Percentiles rank a stretch among this genome's conserved stretches.
Evolutionary conservation across 2,797 vertebrate genomes (phyloP).

Genomic region (Glossophaga mutica): DNA sequence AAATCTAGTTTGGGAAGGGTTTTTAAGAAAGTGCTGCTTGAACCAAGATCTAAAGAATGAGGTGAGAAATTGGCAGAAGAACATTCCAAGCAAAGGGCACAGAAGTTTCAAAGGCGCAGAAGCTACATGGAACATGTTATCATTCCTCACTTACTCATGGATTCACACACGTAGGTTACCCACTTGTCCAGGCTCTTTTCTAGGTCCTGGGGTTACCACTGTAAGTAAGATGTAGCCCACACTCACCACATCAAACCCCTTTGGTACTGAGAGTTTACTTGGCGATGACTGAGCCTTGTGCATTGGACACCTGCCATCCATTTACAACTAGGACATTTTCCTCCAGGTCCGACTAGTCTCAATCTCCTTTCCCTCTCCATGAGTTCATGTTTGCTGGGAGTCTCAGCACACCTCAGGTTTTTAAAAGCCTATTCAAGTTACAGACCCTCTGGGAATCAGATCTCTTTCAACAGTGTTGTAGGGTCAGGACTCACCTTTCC

Average conservation of each 20-base stretch:
- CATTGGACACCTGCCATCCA: background rate
- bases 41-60: background rate
- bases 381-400: background rate
- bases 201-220: background rate
- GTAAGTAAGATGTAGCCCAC: background rate
- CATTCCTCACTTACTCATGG: background rate
- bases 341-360: background rate
- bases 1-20: background rate
- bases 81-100: background rate
- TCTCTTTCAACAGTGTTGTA: background rate
- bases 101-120: background rate
- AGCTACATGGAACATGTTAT: background rate
- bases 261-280: background rate
- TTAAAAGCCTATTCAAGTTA: background rate
- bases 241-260: background rate
- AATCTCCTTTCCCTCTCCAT: background rate
- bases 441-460: background rate
- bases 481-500: constrained; percentile 43
- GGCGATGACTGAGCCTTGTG: background rate
- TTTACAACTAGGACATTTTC: background rate
- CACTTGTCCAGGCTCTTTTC: background rate
- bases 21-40: constrained; percentile 11
- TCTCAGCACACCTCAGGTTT: background rate
- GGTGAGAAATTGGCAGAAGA: background rate
- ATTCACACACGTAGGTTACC: background rate